A percentile compares a stretch with the other conserved stretches of the same genome.
Conservation (phyloP, 2,888 invertebrate species). For the Agrotis clavis region DNA sequence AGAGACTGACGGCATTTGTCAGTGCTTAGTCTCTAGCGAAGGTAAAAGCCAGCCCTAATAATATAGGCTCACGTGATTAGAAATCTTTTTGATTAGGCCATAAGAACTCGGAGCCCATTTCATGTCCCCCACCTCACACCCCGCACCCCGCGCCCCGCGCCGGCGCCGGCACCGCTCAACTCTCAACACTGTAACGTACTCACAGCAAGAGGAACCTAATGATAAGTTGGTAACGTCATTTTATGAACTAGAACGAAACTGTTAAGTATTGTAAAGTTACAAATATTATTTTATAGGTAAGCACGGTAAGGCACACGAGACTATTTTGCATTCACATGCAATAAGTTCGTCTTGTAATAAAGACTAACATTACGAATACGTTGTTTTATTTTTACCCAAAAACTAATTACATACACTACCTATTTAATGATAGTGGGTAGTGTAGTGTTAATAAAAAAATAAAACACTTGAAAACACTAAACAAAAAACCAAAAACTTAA, state of each 20-base stretch:
- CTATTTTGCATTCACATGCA: slow-evolving; percentile 67
- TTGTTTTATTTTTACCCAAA: slow-evolving; percentile 53
- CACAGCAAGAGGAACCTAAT: slow-evolving; percentile 40
- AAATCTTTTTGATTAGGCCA: no score
- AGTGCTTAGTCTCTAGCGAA: no score
- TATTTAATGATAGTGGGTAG: not conserved
- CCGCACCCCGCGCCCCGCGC: not conserved
- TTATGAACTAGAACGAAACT: slow-evolving; percentile 58
- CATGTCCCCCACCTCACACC: not conserved
- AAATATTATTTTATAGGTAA: slow-evolving; percentile 61
- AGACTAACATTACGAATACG: slow-evolving; percentile 58
- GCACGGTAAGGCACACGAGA: slow-evolving; percentile 71
- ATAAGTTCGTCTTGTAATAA: slow-evolving; percentile 65
- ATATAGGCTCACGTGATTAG: no score
- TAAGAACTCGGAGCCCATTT: no score
- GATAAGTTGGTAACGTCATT: slow-evolving; percentile 46
- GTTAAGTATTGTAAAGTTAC: slow-evolving; percentile 61
- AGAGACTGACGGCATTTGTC: no score
- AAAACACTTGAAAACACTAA: no score
- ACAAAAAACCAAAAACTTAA: no score
- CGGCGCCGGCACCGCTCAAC: slow-evolving; percentile 35
- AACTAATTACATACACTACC: no score
- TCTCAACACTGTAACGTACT: slow-evolving; percentile 34
- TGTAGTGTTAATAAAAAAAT: no score
- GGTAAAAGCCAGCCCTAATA: no score